Evolutionary conservation across 2,113 vertebrate genomes (phyloP).

Genomic region (Rhinogobius similis): DNA sequence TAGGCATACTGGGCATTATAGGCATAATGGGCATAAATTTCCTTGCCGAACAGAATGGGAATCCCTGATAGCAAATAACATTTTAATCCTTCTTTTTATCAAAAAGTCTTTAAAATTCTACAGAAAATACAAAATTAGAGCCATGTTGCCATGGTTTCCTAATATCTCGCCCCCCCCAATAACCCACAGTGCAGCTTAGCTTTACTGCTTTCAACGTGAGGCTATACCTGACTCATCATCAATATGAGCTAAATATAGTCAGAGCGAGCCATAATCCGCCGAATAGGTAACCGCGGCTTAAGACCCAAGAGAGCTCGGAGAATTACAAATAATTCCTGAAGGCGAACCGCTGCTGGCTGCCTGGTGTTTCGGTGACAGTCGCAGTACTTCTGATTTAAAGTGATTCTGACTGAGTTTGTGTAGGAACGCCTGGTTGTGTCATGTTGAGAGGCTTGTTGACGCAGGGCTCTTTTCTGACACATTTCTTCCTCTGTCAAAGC

Average conservation of each 20-base stretch:
- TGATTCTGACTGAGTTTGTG: slow-evolving; percentile 34
- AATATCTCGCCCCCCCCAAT: slow-evolving; percentile 16
- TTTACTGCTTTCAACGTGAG: slow-evolving; percentile 29
- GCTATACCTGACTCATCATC: slow-evolving; percentile 50
- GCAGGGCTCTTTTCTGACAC: slow-evolving; percentile 62
- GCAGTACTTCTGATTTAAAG: slow-evolving; percentile 29
- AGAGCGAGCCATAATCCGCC: slow-evolving; percentile 34
- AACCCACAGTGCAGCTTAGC: slow-evolving; percentile 28
- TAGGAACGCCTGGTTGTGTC: slow-evolving; percentile 43
- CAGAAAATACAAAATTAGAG: slow-evolving; percentile 1
- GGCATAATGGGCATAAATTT: too few species aligned
- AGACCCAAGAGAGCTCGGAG: slow-evolving; percentile 28
- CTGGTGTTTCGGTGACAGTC: slow-evolving; percentile 16
- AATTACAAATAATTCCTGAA: slow-evolving; percentile 39
- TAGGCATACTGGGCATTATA: too few species aligned
- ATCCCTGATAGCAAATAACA: background rate
- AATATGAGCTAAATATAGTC: slow-evolving; percentile 48
- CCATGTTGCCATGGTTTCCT: slow-evolving; percentile 9
- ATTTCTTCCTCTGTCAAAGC: slow-evolving; percentile 70
- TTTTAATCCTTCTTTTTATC: background rate
- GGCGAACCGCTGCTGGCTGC: slow-evolving; percentile 22
- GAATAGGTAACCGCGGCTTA: slow-evolving; percentile 24
- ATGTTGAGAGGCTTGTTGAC: slow-evolving; percentile 48
- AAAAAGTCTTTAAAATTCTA: background rate
- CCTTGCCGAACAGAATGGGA: too few species aligned